A percentile compares a stretch with the other conserved stretches of the same genome.
Evolutionary conservation across 2,797 vertebrate species (phyloP).

Genomic region (Coreius guichenoti): DNA sequence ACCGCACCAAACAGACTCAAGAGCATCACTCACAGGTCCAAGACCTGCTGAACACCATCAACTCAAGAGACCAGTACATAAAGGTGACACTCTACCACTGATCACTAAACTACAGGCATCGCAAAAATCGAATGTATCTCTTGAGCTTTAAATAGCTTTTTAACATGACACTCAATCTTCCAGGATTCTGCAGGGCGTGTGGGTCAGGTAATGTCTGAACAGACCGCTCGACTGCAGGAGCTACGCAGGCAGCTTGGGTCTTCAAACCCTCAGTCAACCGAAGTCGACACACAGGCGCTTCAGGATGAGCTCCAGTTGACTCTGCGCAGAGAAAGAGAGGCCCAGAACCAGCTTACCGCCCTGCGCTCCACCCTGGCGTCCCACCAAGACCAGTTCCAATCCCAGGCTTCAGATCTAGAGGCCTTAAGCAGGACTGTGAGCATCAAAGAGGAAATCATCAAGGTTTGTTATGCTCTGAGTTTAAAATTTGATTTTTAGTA

Average conservation of each 20-base stretch:
- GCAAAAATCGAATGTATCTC: not conserved
- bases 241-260: conserved; percentile 79
- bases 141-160: not conserved
- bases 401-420: conserved; percentile 80
- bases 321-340: conserved; percentile 85
- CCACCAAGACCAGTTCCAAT: conserved; percentile 79
- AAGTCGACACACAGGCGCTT: conserved; percentile 57
- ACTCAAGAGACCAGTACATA: conserved; percentile 81
- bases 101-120: not conserved
- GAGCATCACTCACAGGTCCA: conserved; percentile 87
- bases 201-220: conserved; percentile 81
- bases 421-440: conserved; percentile 80
- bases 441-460: conserved; percentile 87
- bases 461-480: conserved; percentile 76
- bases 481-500: not conserved
- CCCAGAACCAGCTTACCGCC: conserved; percentile 79
- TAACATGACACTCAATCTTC: conserved; percentile 20
- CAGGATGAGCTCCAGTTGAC: conserved; percentile 86
- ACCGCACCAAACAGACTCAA: conserved; percentile 76
- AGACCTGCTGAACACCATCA: conserved; percentile 80
- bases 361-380: conserved; percentile 76
- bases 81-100: conserved; percentile 68
- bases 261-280: conserved; percentile 30
- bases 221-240: conserved; percentile 80
- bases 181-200: conserved; percentile 82